Percentiles rank a stretch among this genome's conserved stretches.
These are phyloP conservation scores for Sylvia atricapilla DNA, from an alignment of 2,113 vertebrate species.

Conservation along the genomic window DNA sequence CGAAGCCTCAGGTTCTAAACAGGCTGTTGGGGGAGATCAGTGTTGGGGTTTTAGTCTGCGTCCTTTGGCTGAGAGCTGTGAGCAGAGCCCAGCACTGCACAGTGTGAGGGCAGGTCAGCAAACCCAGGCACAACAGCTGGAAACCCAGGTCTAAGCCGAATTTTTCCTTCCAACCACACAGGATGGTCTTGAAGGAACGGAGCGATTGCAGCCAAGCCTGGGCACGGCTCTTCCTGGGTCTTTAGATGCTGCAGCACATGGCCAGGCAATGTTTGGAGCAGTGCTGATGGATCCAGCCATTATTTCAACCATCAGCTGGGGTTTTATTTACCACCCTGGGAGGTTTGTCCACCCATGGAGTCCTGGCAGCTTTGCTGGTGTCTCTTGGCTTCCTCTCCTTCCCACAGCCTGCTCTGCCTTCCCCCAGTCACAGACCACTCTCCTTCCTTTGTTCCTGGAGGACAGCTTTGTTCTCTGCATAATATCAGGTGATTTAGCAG, in stretches of 20 bases:
- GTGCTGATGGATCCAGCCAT: background rate
- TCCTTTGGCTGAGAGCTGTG: rapidly evolving
- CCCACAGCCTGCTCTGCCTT: background rate
- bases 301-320: background rate
- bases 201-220: background rate
- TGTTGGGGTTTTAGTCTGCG: rapidly evolving
- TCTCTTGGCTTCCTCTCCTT: background rate
- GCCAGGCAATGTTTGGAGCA: background rate
- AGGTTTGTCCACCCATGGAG: background rate
- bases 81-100: background rate
- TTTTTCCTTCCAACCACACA: background rate
- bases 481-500: background rate
- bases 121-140: background rate
- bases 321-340: background rate
- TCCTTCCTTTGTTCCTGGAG: background rate
- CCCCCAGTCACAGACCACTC: background rate
- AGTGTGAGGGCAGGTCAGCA: rapidly evolving
- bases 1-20: background rate
- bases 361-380: background rate
- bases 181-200: background rate
- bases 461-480: background rate
- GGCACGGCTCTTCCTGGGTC: background rate
- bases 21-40: rapidly evolving
- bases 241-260: background rate
- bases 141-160: rapidly evolving